These are phyloP conservation scores for Esperia sulphurella DNA, from an alignment of 2,888 invertebrate species.

Conservation along the genomic window DNA sequence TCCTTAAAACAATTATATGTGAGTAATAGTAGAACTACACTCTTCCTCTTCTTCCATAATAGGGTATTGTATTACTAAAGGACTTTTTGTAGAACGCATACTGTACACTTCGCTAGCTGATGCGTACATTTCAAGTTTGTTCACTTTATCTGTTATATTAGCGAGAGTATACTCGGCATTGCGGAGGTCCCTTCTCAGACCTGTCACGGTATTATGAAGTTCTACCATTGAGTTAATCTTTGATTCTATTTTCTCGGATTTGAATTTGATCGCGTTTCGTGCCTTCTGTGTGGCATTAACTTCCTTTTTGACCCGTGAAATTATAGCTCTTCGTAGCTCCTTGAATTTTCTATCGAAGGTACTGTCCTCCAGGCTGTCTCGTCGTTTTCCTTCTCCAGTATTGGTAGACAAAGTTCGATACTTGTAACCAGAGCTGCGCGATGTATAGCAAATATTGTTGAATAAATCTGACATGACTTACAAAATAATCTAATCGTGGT, in stretches of 20 bases:
- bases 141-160: slow-evolving; percentile 30
- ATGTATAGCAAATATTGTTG: slow-evolving; percentile 57
- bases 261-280: slow-evolving; percentile 39
- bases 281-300: slow-evolving; percentile 24
- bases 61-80: slow-evolving; percentile 19
- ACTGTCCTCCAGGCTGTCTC: slow-evolving; percentile 33
- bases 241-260: slow-evolving; percentile 42
- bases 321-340: slow-evolving; percentile 49
- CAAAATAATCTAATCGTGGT: neutral
- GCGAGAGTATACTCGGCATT: slow-evolving; percentile 30
- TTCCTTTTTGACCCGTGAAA: slow-evolving; percentile 40
- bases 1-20: slow-evolving; percentile 14
- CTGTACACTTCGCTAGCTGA: slow-evolving; percentile 13
- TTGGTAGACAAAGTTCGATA: slow-evolving; percentile 62
- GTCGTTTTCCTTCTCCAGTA: slow-evolving; percentile 43
- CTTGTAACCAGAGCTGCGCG: slow-evolving; percentile 59
- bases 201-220: slow-evolving; percentile 39
- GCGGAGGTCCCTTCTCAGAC: slow-evolving; percentile 37
- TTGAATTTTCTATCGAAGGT: slow-evolving; percentile 47
- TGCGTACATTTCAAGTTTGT: neutral
- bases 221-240: slow-evolving; percentile 54
- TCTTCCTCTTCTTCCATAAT: slow-evolving; percentile 26
- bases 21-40: slow-evolving; percentile 10
- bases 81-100: slow-evolving; percentile 27
- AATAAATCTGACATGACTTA: slow-evolving; percentile 49